Conservation (phyloP, 92 coral and sea anemone genomes). For the Diadumene lineata region DNA sequence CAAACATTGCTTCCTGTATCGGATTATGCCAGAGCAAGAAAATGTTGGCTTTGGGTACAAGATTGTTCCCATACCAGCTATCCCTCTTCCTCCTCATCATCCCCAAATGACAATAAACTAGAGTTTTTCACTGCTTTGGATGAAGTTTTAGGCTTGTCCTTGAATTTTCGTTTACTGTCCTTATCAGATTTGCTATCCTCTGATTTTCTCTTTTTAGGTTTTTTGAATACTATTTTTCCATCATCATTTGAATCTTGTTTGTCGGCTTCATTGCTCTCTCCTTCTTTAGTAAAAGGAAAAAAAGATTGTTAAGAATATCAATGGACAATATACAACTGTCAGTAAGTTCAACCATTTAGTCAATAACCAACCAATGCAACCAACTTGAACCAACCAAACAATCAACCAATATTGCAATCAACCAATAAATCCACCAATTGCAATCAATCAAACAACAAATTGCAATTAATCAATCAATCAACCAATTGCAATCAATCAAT, state of each 20-base stretch:
- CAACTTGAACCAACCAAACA: no score
- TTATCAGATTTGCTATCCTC: conserved; percentile 35
- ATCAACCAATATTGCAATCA: no score
- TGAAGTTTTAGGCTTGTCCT: conserved; percentile 54
- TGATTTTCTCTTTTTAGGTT: conserved; percentile 84
- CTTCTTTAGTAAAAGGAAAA: no score
- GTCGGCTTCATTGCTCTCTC: conserved; percentile 1
- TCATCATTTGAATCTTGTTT: conserved; percentile 33
- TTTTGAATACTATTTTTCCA: conserved; percentile 85
- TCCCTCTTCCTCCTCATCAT: conserved; percentile 71
- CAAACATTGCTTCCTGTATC: not conserved
- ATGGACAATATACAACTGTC: no score
- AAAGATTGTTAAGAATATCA: no score
- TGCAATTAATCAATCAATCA: no score
- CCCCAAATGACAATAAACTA: conserved; percentile 83
- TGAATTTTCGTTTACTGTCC: conserved; percentile 38
- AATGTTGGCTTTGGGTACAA: not conserved
- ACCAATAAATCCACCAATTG: no score
- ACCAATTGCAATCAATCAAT: no score
- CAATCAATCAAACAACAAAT: no score
- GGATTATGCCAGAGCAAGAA: no score
- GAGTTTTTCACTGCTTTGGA: conserved; percentile 79
- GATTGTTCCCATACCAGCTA: not conserved
- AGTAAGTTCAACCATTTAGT: no score
- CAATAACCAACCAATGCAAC: no score